These are phyloP conservation scores for Sminthurinus aureus DNA, from an alignment of 2,888 invertebrate genomes.

Conservation along the genomic window DNA sequence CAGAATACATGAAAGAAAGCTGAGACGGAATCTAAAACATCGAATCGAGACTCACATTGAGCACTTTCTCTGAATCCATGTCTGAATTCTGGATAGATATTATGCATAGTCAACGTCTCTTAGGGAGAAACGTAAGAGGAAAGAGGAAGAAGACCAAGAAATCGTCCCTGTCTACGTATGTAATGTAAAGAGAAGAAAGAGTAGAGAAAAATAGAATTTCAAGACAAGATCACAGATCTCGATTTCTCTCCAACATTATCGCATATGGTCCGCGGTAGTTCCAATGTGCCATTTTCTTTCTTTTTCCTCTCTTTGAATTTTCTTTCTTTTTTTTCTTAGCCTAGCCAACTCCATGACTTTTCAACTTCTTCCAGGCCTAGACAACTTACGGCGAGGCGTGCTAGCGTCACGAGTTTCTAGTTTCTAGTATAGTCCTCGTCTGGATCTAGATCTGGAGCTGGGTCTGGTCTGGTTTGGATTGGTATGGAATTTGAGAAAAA, in stretches of 20 bases:
- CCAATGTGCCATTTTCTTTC: neutral
- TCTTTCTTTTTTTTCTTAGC: neutral
- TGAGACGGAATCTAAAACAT: neutral
- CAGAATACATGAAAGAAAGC: neutral
- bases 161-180: neutral
- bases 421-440: neutral
- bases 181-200: neutral
- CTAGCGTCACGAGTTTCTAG: neutral
- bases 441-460: too few species aligned
- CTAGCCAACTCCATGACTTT: too few species aligned
- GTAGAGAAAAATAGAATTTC: neutral
- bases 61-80: neutral
- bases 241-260: neutral
- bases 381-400: neutral
- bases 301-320: neutral
- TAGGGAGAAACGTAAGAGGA: too few species aligned
- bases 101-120: too few species aligned
- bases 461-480: too few species aligned
- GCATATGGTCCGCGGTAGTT: neutral
- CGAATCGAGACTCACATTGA: neutral
- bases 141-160: too few species aligned
- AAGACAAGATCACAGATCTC: slow-evolving; percentile 16
- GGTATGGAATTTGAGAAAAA: too few species aligned
- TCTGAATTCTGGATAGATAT: too few species aligned
- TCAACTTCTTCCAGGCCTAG: neutral